Evolutionary conservation across 2,797 vertebrate species (phyloP), one percentile per base, ranked within the genome.

Genomic region (Tamandua tetradactyla): DNA sequence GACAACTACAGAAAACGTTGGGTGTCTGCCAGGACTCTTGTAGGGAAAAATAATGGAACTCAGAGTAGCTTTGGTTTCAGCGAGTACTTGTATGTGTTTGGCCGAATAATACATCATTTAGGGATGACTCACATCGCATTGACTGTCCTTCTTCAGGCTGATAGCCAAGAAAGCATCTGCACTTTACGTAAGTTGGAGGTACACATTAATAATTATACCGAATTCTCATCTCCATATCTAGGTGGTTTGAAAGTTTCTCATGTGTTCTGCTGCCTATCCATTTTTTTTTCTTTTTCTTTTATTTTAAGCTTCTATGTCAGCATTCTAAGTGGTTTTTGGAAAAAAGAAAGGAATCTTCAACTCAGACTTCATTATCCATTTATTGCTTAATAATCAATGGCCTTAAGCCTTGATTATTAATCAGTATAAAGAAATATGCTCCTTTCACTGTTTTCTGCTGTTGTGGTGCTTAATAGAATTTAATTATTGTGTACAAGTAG

Each of bases 161-260:
- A 69, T 47, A 64, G 87, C 84, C 87, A 96, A 94, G 66, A 81
- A 90, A 90, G 27, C 18, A 95, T 87, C 64, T 93, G n/a, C 85
- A 85, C 32, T 95, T 18, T 30, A 72, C 64, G 40, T 52, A 72
- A 71, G 71, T 89, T 94, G 93, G 57, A 84, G n/a, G 59, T 82
- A 20, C n/a, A 32, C 64, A 92, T 66, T 79, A 83, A 86, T 86
- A 87, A 95, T 81, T 91, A 30, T 61, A 78, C 92, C 55, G 87
- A 85, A 81, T 87, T 78, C 76, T 95, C n/a, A 87, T 74, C 35
- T 4, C 44, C 35, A 37, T 7, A 14, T 78, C 18, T 76, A 20
- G 93, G 66, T 71, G 79, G 30, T 18, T 92, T 87, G 69, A 92
- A 72, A 17, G 4, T 47, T 83, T 84, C 59, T 78, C 71, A 22